Base-by-base conservation (phyloP, 1,140 invertebrate species). In the Ostrea edulis region DNA sequence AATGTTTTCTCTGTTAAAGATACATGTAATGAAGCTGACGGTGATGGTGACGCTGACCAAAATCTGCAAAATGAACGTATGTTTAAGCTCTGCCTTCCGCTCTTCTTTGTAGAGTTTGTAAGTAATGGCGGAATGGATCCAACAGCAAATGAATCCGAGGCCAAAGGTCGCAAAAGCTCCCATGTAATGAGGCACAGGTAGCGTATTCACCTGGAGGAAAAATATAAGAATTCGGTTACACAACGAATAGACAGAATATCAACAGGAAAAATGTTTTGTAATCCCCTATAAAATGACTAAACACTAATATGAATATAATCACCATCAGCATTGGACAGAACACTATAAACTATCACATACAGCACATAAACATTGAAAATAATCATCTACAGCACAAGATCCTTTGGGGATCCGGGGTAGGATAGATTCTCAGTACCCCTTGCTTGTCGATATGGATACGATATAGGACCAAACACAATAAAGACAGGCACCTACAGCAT, bases 31-130 rank as follows among this genome's bases (percentile, higher is more conserved):
- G n/a, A 89, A 85, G 8, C 86, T 82, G 44, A 84, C 25, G 0
- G 86, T 71, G 53, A 71, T 55, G 17, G 86, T 52, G 25, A 89
- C 8, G 65, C 88, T 89, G 62, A 87, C 52, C 22, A 77, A 29
- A 14, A 89, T 85, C 77, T 89, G 88, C 54, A 82, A 85, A 29
- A 89, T 52, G 29, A 87, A 87, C 14, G 88, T 89, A 52, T 84
- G n/a, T 20, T 85, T 65, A 65, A 85, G 84, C 35, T 71, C 86
- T 8, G 62, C 85, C 29, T 87, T 85, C 9, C 88, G 81, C 53
- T 87, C 89, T 25, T 89, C 89, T 86, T 89, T 89, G 29, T 89
- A 87, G 12, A 87, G 77, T 62, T 89, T 89, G 86, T 86, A 89
- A 2, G 89, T 89, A 7, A 89, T 87, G 12, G 85, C 86, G 12